Percentiles rank a stretch among this genome's conserved stretches.
Conservation (phyloP, 2,888 invertebrate species). For the Melanchra persicariae region DNA sequence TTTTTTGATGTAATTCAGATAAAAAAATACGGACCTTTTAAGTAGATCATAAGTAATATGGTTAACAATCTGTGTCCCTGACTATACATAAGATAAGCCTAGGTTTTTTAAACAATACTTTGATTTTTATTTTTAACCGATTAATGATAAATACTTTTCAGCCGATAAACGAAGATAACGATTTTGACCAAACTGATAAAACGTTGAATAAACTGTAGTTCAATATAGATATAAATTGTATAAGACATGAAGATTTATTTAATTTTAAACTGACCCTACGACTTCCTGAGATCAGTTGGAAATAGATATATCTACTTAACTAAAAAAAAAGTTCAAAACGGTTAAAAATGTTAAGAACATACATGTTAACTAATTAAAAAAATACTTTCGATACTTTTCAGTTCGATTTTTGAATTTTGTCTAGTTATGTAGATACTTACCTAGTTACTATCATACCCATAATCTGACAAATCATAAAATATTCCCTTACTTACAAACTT, state of each 20-base stretch:
- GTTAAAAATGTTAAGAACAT: not conserved
- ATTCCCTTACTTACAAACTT: conserved; percentile 14
- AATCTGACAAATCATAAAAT: conserved; percentile 23
- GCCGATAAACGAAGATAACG: conserved; percentile 2
- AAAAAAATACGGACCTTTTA: not conserved
- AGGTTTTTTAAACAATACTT: conserved; percentile 7
- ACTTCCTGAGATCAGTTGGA: not conserved
- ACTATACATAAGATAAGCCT: not conserved
- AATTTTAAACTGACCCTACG: not conserved
- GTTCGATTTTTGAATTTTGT: not conserved
- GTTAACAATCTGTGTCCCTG: not conserved
- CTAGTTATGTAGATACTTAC: not conserved
- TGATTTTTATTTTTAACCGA: not conserved
- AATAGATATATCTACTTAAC: not conserved
- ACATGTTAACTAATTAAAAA: not conserved
- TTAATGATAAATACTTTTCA: conserved; percentile 8
- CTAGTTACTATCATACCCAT: conserved; percentile 5
- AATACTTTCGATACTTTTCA: not conserved
- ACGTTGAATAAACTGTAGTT: not conserved
- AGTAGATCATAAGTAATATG: not conserved
- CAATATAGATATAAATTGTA: not conserved
- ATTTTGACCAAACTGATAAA: not conserved
- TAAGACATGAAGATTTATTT: too few species aligned
- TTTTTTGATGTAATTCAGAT: too few species aligned
- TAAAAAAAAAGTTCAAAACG: not conserved